Percentiles rank a stretch among this genome's conserved stretches.
Conservation (phyloP, 2,113 vertebrate species). For the Speoplatyrhinus poulsoni region DNA sequence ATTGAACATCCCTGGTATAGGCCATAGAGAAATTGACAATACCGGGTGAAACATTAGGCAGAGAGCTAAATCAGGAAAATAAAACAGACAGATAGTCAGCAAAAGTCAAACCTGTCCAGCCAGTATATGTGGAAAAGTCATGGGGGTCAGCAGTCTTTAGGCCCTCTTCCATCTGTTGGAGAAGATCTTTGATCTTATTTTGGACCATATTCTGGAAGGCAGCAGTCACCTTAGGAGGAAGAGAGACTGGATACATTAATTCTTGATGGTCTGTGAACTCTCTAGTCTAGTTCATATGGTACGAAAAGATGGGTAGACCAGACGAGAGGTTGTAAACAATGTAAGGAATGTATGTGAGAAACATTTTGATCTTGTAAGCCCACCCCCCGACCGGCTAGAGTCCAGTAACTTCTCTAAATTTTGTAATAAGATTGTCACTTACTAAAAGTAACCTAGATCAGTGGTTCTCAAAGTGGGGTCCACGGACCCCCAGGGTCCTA, state of each 20-base stretch:
- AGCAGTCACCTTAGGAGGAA: slow-evolving; percentile 76
- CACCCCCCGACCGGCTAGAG: too few relatives aligned
- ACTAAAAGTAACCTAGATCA: too few relatives aligned
- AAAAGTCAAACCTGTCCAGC: slow-evolving; percentile 87
- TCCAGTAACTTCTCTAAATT: too few relatives aligned
- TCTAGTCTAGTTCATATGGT: too few relatives aligned
- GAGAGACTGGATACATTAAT: background rate
- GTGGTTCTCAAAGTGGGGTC: too few relatives aligned
- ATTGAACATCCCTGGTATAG: background rate
- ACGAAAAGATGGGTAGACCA: too few relatives aligned
- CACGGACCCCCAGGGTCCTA: too few relatives aligned
- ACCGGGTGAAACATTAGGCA: background rate
- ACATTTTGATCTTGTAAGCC: too few relatives aligned
- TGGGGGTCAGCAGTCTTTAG: slow-evolving; percentile 95
- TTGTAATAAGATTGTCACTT: too few relatives aligned
- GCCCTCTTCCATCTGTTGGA: slow-evolving; percentile 97
- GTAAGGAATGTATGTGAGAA: too few relatives aligned
- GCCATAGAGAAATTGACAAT: background rate
- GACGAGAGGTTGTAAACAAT: too few relatives aligned
- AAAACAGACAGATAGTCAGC: background rate
- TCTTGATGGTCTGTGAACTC: background rate
- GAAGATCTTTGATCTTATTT: slow-evolving; percentile 91
- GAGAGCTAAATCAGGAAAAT: background rate
- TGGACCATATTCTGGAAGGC: slow-evolving; percentile 84
- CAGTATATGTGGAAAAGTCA: slow-evolving; percentile 93